phyloP scores from a whole-genome alignment of 1,140 invertebrate genomes.

The Drosophila pruinosa region DNA sequence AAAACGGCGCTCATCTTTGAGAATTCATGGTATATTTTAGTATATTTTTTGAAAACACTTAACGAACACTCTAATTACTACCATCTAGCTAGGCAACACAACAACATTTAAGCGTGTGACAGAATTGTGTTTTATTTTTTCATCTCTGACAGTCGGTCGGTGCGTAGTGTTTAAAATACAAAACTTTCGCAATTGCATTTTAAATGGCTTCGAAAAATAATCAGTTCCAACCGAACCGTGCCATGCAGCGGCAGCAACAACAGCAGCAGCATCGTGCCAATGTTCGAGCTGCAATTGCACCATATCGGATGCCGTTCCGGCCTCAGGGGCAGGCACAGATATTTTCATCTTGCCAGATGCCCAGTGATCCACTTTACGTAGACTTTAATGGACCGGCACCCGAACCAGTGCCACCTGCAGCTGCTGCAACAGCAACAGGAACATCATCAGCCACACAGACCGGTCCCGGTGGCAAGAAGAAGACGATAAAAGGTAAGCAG shows the following conservation, averaged over 20 bases:
- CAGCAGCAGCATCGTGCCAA: slow-evolving; percentile 35
- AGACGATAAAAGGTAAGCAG: slow-evolving; percentile 53
- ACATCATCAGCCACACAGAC: background rate
- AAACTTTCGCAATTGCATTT: background rate
- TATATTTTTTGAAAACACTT: background rate
- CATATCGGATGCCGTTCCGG: slow-evolving; percentile 64
- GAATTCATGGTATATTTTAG: background rate
- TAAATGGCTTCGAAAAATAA: slow-evolving; percentile 59
- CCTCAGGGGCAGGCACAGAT: slow-evolving; percentile 28
- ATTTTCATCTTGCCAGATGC: slow-evolving; percentile 74
- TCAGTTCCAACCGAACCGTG: slow-evolving; percentile 42
- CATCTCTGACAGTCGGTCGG: slow-evolving; percentile 3
- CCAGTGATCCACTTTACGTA: slow-evolving; percentile 79
- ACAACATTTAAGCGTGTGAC: slow-evolving; percentile 31
- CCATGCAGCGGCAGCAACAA: slow-evolving; percentile 43
- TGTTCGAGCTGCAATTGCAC: slow-evolving; percentile 53
- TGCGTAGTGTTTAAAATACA: background rate
- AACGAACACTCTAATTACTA: background rate
- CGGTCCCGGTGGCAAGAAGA: slow-evolving; percentile 61
- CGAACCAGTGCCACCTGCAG: background rate
- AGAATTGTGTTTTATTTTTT: slow-evolving; percentile 12
- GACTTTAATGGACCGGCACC: slow-evolving; percentile 74
- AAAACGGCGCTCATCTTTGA: too few species aligned
- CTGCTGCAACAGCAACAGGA: background rate
- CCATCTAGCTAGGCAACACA: slow-evolving; percentile 11